A percentile compares a stretch with the other conserved stretches of the same genome.
phyloP scores from a whole-genome alignment of 1,140 invertebrate species.

The Scaptomyza montana region DNA sequence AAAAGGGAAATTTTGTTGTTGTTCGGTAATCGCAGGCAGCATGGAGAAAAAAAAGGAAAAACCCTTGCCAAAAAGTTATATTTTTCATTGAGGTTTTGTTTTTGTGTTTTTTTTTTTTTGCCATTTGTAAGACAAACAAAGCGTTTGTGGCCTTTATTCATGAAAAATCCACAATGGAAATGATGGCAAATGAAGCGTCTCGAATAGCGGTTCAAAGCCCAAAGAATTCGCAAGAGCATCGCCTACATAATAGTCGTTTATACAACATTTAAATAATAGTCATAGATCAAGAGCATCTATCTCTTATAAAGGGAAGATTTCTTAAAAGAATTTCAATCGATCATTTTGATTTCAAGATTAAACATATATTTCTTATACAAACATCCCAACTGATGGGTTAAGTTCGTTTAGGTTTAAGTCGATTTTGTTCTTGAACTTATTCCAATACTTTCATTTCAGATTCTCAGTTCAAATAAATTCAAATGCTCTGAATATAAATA shows the following conservation, averaged over 20 bases:
- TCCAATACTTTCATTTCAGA: not conserved
- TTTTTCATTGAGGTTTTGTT: constrained; percentile 16
- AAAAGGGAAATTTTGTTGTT: constrained; percentile 36
- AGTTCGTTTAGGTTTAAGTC: too few relatives aligned
- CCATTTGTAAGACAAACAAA: constrained; percentile 71
- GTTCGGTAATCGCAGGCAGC: constrained; percentile 27
- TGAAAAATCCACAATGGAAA: constrained; percentile 39
- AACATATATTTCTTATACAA: too few relatives aligned
- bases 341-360: too few relatives aligned
- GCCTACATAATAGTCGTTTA: not conserved
- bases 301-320: not conserved
- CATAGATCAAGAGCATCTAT: too few relatives aligned
- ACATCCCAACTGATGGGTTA: too few relatives aligned
- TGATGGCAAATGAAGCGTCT: constrained; percentile 73
- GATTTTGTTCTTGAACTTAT: too few relatives aligned
- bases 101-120: constrained; percentile 66
- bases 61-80: constrained; percentile 63
- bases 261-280: not conserved
- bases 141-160: constrained; percentile 53
- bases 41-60: constrained; percentile 16
- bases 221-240: constrained; percentile 6
- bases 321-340: too few relatives aligned
- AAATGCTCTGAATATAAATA: not conserved
- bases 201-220: not conserved
- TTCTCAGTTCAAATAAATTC: not conserved